Base-by-base conservation (phyloP, 2,888 invertebrate genomes). In the Drepana falcataria region DNA sequence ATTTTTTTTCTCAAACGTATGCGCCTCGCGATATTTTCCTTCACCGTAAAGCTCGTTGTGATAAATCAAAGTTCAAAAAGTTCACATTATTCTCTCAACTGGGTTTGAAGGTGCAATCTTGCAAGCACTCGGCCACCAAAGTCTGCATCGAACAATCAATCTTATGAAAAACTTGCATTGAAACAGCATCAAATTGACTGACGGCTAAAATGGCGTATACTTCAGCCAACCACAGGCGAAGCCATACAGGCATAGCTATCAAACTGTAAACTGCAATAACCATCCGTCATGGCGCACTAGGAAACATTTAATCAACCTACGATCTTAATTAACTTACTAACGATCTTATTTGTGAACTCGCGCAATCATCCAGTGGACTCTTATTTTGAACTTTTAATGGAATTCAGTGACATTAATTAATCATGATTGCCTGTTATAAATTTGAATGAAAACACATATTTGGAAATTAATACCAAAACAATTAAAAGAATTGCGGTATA, bases 271-370 rank as follows among this genome's bases (percentile, higher is more conserved):
- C 64, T 63, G 75, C 69, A 76, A 77, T 80, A 75, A 79, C 73
- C 81, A 85, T 86, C 79, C 78, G 82, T 85, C 83, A 85, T 75
- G 69, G 56, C 65, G 69, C 67, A 71, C 66, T 68, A 73, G 77
- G 76, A 79, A 83, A 69, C 80, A 75, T 79, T 85, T 86, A 85
- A 87, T 87, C 84, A 84, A 77, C 65, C 71, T 73, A 72, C 71
- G 67, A 85, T 85, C 85, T 85, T 84, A 87, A 87, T 87, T 85
- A 87, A 84, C 75, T 78, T 69, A 71, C 79, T 80, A 79, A 79
- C 75, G 73, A 77, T 75, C 76, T 75, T 70, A 81, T 80, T 83
- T 79, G 73, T 72, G 57, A 73, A 72, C 72, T 69, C 60, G 44
- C 61, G 61, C 56, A 59, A 66, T 61, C 69, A 67, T 60, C 60